Conservation (phyloP, 2,888 invertebrate genomes). For the Microctonus hyperodae region DNA sequence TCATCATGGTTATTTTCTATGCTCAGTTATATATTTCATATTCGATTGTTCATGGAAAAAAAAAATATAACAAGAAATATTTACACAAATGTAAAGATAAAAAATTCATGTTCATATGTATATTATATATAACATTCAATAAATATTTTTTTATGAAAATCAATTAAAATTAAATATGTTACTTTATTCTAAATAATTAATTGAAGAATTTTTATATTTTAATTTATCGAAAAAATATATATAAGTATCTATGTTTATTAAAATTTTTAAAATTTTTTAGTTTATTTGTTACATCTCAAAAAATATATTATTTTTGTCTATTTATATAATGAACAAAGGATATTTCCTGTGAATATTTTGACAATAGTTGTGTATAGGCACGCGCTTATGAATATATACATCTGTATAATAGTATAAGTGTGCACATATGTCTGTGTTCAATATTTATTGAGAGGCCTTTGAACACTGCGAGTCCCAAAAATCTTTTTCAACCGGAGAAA, state of each 20-base stretch:
- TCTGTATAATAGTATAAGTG: neutral
- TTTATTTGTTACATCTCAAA: too few species aligned
- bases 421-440: neutral
- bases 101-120: too few species aligned
- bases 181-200: too few species aligned
- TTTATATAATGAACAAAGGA: neutral
- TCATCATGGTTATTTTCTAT: conserved; percentile 1
- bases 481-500: neutral
- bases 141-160: too few species aligned
- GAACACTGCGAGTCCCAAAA: neutral
- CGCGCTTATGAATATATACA: neutral
- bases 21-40: neutral
- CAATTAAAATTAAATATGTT: too few species aligned
- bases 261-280: too few species aligned
- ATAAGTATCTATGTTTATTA: too few species aligned
- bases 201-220: too few species aligned
- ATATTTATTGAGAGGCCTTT: neutral
- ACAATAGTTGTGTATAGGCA: neutral
- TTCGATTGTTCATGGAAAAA: neutral
- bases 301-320: neutral
- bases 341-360: neutral
- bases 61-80: too few species aligned
- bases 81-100: neutral
- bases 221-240: too few species aligned
- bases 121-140: conserved; percentile 5